phyloP scores from a whole-genome alignment of 2,113 vertebrate species.

The Mystacornis crossleyi region DNA sequence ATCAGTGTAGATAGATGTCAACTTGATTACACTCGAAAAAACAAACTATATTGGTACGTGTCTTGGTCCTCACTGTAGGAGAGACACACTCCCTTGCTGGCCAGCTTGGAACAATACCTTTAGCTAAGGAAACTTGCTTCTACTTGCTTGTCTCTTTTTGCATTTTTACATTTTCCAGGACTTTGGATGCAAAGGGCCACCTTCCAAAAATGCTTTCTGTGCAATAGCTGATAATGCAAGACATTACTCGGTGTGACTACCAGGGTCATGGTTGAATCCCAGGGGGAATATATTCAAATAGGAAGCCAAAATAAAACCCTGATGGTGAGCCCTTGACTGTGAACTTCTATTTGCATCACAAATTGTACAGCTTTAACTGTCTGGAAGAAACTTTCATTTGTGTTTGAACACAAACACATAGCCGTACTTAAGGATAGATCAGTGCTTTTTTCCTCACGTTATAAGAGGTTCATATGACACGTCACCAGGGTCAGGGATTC shows the following conservation, averaged over 20 bases:
- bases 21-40: constrained; percentile 20
- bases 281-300: background rate
- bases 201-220: background rate
- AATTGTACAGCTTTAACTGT: background rate
- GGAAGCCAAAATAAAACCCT: background rate
- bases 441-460: background rate
- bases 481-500: background rate
- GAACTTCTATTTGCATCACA: background rate
- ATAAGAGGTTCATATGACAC: background rate
- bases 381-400: background rate
- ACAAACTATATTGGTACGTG: background rate
- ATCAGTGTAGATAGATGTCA: constrained; percentile 68
- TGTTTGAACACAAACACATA: background rate
- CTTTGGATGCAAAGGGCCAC: background rate
- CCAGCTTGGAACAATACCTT: constrained; percentile 37
- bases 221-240: background rate
- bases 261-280: rapidly evolving
- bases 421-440: background rate
- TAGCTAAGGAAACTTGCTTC: background rate
- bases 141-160: background rate
- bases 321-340: background rate
- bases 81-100: background rate
- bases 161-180: background rate
- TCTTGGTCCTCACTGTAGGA: constrained; percentile 6
- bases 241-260: rapidly evolving